A percentile compares a stretch with the other conserved stretches of the same genome.
These are phyloP conservation scores for Erynnis tages DNA, from an alignment of 2,888 invertebrate genomes.

Conservation along the genomic window DNA sequence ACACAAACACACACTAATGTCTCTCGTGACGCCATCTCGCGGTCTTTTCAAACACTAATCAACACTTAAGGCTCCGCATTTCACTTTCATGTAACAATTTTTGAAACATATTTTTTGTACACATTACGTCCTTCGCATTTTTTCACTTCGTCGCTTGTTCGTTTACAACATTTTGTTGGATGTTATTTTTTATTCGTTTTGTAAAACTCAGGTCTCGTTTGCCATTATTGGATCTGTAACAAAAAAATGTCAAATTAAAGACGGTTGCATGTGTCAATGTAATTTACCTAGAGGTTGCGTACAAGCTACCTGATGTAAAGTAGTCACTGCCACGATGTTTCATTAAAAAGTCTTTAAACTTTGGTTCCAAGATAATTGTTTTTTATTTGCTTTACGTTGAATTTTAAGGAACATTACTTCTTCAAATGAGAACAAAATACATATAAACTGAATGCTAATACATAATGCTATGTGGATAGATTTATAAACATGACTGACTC, in stretches of 20 bases:
- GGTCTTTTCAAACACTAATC: slow-evolving; percentile 3
- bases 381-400: too few relatives aligned
- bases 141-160: slow-evolving; percentile 21
- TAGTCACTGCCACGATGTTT: too few relatives aligned
- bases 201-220: neutral
- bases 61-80: slow-evolving; percentile 14
- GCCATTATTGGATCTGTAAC: slow-evolving; percentile 18
- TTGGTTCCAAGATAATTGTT: too few relatives aligned
- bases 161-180: slow-evolving; percentile 16
- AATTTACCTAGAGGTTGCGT: too few relatives aligned
- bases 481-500: too few relatives aligned
- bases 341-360: too few relatives aligned
- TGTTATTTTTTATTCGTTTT: slow-evolving; percentile 8
- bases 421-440: too few relatives aligned
- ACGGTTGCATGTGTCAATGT: too few relatives aligned
- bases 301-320: too few relatives aligned
- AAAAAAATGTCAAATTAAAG: slow-evolving; percentile 13
- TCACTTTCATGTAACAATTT: slow-evolving; percentile 24
- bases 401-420: too few relatives aligned
- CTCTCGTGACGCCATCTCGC: slow-evolving; percentile 52
- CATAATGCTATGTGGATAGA: too few relatives aligned
- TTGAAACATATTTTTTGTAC: slow-evolving; percentile 19
- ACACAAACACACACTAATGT: slow-evolving; percentile 46
- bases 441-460: too few relatives aligned
- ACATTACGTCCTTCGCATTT: slow-evolving; percentile 14